Evolutionary conservation across 2,113 vertebrate species (phyloP).

Genomic region (Felis catus): F.catus_Fca126_mat1.0 CM031427.1:23935001-23935500

Average conservation of each 20-base stretch:
- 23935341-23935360: too few species aligned
- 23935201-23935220: neutral
- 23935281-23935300: too few species aligned
- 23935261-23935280: too few species aligned
- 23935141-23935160: neutral
- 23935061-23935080: neutral
- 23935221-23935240: neutral
- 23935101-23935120: neutral
- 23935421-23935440: neutral
- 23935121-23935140: neutral
- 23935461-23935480: neutral
- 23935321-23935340: too few species aligned
- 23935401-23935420: neutral
- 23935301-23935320: too few species aligned
- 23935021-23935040: neutral
- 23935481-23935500: neutral
- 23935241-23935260: too few species aligned
- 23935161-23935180: neutral
- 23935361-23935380: too few species aligned
- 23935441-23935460: neutral
- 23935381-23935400: too few species aligned
- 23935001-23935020: neutral
- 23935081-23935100: neutral
- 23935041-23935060: neutral
- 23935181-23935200: neutral